These are phyloP conservation scores for Rhinichthys osculus DNA, from an alignment of 2,797 vertebrate genomes.

Conservation along the genomic window DNA sequence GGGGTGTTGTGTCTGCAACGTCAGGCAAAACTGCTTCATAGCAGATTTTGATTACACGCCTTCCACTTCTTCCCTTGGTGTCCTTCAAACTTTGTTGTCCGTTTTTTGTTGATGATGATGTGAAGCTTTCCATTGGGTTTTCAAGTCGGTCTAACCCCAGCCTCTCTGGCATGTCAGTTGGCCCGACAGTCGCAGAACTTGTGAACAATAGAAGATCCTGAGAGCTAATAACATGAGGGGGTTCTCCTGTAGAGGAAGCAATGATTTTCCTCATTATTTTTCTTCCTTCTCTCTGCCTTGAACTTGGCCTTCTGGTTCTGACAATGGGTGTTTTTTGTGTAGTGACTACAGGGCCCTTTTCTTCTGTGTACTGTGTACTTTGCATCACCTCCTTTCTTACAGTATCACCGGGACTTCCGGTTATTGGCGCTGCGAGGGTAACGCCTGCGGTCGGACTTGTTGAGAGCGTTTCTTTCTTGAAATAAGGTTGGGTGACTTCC, in stretches of 20 bases:
- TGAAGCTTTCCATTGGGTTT: conserved; percentile 28
- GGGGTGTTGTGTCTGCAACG: conserved; percentile 16
- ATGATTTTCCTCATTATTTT: conserved; percentile 65
- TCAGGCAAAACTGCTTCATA: conserved; percentile 56
- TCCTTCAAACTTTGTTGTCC: conserved; percentile 57
- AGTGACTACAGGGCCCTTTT: conserved; percentile 56
- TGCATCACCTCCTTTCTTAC: conserved; percentile 47
- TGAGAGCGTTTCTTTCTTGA: conserved; percentile 32
- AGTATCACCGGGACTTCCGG: conserved; percentile 40
- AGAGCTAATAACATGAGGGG: conserved; percentile 41
- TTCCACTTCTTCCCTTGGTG: conserved; percentile 50
- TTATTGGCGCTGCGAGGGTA: conserved; percentile 29
- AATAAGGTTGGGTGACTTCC: conserved; percentile 14
- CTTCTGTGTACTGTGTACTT: conserved; percentile 49
- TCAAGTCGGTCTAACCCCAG: conserved; percentile 50
- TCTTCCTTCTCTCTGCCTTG: conserved; percentile 59
- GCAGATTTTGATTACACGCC: conserved; percentile 48
- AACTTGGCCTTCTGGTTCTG: conserved; percentile 68
- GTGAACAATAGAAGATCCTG: conserved; percentile 20
- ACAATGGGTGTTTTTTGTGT: conserved; percentile 58
- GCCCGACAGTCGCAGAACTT: conserved; percentile 12
- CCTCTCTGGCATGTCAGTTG: not conserved
- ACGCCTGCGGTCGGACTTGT: conserved; percentile 37
- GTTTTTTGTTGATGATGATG: conserved; percentile 27
- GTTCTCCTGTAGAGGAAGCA: conserved; percentile 44